A percentile compares a stretch with the other conserved stretches of the same genome.
phyloP scores from a whole-genome alignment of 1,140 invertebrate species.

The Cydia splendana region DNA sequence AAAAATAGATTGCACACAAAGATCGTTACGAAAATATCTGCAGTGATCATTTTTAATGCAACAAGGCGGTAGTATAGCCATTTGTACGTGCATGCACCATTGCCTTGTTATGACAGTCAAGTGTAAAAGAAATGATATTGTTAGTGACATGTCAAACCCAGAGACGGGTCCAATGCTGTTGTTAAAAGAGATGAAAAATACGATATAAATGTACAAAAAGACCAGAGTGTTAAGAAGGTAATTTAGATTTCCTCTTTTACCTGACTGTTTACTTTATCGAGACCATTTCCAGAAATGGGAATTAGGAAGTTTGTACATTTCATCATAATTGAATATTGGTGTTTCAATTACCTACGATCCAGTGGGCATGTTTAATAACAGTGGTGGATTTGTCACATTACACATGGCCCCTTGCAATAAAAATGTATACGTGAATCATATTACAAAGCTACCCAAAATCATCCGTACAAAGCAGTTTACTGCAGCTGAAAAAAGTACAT shows the following conservation, averaged over 20 bases:
- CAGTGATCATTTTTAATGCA: conserved; percentile 58
- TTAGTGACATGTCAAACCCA: background rate
- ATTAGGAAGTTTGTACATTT: conserved; percentile 48
- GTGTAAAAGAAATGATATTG: background rate
- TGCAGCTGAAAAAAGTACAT: conserved; percentile 51
- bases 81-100: background rate
- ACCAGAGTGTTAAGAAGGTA: background rate
- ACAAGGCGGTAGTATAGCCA: conserved; percentile 32
- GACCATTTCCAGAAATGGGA: conserved; percentile 38
- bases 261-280: conserved; percentile 25
- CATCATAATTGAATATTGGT: conserved; percentile 37
- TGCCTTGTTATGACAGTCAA: background rate
- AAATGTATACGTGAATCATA: conserved; percentile 52
- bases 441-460: conserved; percentile 45
- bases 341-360: background rate
- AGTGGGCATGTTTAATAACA: conserved; percentile 17
- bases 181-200: background rate
- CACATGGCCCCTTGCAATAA: conserved; percentile 70
- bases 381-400: conserved; percentile 38
- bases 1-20: conserved; percentile 78
- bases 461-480: conserved; percentile 55
- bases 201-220: conserved; percentile 2
- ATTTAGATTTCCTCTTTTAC: conserved; percentile 1
- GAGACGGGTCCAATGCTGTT: background rate
- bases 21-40: conserved; percentile 72